Percentiles rank a stretch among this genome's conserved stretches.
Evolutionary conservation across 2,113 vertebrate genomes (phyloP).

Genomic region (Verasper variegatus): DNA sequence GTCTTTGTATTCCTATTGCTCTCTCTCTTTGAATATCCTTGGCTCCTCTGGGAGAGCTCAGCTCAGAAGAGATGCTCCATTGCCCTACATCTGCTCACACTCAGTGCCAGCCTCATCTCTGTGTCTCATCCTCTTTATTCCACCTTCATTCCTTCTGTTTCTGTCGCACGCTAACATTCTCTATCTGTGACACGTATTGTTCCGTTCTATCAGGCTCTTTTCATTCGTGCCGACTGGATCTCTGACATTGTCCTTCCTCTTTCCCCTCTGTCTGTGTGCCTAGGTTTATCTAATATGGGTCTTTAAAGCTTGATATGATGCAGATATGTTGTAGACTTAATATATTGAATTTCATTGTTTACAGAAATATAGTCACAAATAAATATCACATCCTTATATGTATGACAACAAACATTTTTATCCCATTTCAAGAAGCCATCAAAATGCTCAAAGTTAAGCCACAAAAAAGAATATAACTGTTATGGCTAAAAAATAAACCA

Average conservation of each 20-base stretch:
- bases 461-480: too few relatives aligned
- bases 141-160: slow-evolving; percentile 1
- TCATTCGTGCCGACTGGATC: not conserved
- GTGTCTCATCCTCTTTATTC: slow-evolving; percentile 15
- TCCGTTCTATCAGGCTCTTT: not conserved
- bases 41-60: slow-evolving; percentile 40
- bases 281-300: not conserved
- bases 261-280: not conserved
- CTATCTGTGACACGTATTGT: not conserved
- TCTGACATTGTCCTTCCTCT: not conserved
- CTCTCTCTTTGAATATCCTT: slow-evolving; percentile 41
- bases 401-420: too few relatives aligned
- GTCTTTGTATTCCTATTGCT: not conserved
- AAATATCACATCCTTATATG: too few relatives aligned
- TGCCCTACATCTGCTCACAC: slow-evolving; percentile 66
- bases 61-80: slow-evolving; percentile 52
- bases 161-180: not conserved
- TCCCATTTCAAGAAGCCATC: too few relatives aligned
- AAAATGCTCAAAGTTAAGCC: too few relatives aligned
- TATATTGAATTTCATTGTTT: too few relatives aligned
- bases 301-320: not conserved
- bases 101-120: slow-evolving; percentile 21
- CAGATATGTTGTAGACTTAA: not conserved
- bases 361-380: too few relatives aligned
- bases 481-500: too few relatives aligned